A percentile compares a stretch with the other conserved stretches of the same genome.
These are phyloP conservation scores for Petrocephalus microphthalmus DNA, from an alignment of 2,113 vertebrate species.

Conservation along the genomic window DNA sequence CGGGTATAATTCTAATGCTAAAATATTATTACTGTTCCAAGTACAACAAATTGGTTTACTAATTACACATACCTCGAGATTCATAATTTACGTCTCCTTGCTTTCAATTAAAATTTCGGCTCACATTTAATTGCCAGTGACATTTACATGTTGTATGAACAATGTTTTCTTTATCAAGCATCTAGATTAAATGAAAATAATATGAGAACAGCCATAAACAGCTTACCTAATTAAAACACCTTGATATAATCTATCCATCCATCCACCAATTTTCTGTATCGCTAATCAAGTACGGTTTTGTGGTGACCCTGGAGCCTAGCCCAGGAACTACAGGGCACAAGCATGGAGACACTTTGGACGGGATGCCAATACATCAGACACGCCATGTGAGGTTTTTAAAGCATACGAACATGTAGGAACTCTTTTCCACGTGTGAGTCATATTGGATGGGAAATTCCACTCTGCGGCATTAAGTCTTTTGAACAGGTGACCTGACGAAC, in stretches of 20 bases:
- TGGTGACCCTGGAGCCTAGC: not conserved
- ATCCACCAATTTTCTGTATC: not conserved
- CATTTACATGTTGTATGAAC: not conserved
- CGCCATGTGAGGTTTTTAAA: not conserved
- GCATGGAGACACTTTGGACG: not conserved
- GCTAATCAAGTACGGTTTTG: not conserved
- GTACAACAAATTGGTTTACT: not conserved
- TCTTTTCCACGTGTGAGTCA: not conserved
- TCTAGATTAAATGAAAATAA: not conserved
- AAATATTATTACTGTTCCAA: slow-evolving; percentile 6
- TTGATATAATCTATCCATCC: not conserved
- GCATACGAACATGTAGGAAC: not conserved
- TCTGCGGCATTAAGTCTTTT: not conserved
- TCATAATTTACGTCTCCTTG: not conserved
- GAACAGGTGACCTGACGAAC: not conserved
- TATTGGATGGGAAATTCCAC: not conserved
- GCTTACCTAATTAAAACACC: not conserved
- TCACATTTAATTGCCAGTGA: not conserved
- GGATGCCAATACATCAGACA: not conserved
- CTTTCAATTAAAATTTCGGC: not conserved
- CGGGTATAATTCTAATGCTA: not conserved
- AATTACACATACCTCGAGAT: not conserved
- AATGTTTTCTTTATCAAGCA: not conserved
- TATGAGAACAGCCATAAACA: not conserved
- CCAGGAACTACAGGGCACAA: not conserved